Percentiles rank a stretch among this genome's conserved stretches.
These are phyloP conservation scores for Ranitomeya variabilis DNA, from an alignment of 2,113 vertebrate species.

Conservation along the genomic window DNA sequence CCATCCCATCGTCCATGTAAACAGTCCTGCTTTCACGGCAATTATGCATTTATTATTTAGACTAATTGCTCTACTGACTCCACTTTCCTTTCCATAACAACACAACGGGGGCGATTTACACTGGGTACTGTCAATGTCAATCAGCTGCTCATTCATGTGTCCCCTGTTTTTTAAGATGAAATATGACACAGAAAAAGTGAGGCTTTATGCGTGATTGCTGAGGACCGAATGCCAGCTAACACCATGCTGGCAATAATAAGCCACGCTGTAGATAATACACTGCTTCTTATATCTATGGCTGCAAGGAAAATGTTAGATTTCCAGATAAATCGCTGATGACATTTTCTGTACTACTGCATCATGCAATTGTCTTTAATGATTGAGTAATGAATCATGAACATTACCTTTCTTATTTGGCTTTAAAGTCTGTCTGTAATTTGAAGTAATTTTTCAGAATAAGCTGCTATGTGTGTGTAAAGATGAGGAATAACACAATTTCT, in stretches of 20 bases:
- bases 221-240: neutral
- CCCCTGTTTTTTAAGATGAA: neutral
- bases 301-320: neutral
- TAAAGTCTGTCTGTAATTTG: neutral
- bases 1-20: too few relatives aligned
- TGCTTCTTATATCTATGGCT: neutral
- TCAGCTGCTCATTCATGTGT: neutral
- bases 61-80: constrained; percentile 10
- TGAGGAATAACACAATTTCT: too few relatives aligned
- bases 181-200: constrained; percentile 4
- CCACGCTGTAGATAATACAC: neutral
- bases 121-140: neutral
- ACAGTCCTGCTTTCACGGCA: neutral
- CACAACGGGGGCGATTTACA: neutral
- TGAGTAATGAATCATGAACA: neutral
- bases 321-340: neutral
- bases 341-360: neutral
- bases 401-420: neutral
- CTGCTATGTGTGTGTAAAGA: too few relatives aligned
- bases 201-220: neutral
- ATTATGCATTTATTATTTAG: constrained; percentile 20
- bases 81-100: neutral
- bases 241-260: neutral
- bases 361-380: neutral
- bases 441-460: too few relatives aligned